Evolutionary conservation across 2,113 vertebrate species (phyloP).

Genomic region (Tragelaphus strepsiceros): DNA sequence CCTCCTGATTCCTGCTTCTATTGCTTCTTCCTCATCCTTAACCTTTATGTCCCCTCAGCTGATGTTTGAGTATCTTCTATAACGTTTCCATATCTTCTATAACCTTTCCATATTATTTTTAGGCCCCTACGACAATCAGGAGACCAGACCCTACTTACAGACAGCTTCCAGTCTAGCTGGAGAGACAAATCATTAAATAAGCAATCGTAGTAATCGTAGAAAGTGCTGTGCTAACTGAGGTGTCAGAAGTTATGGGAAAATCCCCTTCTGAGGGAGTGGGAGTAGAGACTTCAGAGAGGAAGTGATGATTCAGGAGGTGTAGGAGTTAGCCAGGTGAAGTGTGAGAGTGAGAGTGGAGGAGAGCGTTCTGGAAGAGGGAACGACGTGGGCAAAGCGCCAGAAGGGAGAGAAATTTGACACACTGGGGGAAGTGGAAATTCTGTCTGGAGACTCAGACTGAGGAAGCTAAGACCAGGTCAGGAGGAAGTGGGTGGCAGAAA

Average conservation of each 20-base stretch:
- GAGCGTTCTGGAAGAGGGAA: background rate
- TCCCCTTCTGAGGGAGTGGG: background rate
- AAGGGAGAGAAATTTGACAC: background rate
- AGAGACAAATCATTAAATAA: background rate
- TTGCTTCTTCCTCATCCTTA: background rate
- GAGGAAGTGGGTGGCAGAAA: background rate
- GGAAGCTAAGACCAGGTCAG: background rate
- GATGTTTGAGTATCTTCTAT: background rate
- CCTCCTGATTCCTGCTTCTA: background rate
- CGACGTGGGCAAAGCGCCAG: background rate
- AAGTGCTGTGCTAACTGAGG: background rate
- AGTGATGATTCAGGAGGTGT: background rate
- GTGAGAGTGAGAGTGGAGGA: background rate
- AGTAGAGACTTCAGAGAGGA: background rate
- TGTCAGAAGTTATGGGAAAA: background rate
- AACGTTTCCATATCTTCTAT: background rate
- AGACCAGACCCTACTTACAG: background rate
- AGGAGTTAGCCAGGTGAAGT: background rate
- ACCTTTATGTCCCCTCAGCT: background rate
- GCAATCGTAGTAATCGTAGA: background rate
- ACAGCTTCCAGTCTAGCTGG: background rate
- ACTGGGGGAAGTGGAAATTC: background rate
- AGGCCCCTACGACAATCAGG: background rate
- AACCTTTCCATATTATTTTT: background rate
- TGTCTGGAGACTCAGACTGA: background rate